Evolutionary conservation across 2,888 invertebrate species (phyloP).

Genomic region (Proisotoma minuta): DNA sequence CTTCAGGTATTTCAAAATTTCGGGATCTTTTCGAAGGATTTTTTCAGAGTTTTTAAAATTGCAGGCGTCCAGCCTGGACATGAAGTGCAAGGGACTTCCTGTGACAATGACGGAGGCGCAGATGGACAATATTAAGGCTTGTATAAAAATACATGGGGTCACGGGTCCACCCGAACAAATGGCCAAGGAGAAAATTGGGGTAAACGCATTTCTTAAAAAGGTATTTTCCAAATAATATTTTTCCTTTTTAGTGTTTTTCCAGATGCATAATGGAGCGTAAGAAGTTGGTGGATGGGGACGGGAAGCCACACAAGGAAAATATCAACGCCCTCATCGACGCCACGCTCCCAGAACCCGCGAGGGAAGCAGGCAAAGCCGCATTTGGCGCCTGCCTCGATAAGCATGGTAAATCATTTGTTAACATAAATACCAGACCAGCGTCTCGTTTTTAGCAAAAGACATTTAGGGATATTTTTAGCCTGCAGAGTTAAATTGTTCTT

Average conservation of each 20-base stretch:
- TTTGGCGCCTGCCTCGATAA: slow-evolving; percentile 31
- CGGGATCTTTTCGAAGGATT: too few species aligned
- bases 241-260: slow-evolving; percentile 21
- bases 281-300: slow-evolving; percentile 27
- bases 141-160: slow-evolving; percentile 22
- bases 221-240: background rate
- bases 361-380: slow-evolving; percentile 12
- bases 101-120: slow-evolving; percentile 24
- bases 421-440: too few species aligned
- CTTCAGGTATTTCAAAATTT: too few species aligned
- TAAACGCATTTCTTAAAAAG: background rate
- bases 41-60: too few species aligned
- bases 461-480: background rate
- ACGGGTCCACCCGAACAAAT: slow-evolving; percentile 24
- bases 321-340: slow-evolving; percentile 21
- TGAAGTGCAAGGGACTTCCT: slow-evolving; percentile 29
- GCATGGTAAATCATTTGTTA: slow-evolving; percentile 16
- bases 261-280: slow-evolving; percentile 29
- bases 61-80: slow-evolving; percentile 13
- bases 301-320: slow-evolving; percentile 39
- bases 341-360: slow-evolving; percentile 20
- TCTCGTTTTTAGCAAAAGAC: too few species aligned
- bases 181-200: slow-evolving; percentile 25
- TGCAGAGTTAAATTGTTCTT: background rate
- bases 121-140: slow-evolving; percentile 24